Evolutionary conservation across 2,888 invertebrate species (phyloP).

Genomic region (Dorcus hopei): DNA sequence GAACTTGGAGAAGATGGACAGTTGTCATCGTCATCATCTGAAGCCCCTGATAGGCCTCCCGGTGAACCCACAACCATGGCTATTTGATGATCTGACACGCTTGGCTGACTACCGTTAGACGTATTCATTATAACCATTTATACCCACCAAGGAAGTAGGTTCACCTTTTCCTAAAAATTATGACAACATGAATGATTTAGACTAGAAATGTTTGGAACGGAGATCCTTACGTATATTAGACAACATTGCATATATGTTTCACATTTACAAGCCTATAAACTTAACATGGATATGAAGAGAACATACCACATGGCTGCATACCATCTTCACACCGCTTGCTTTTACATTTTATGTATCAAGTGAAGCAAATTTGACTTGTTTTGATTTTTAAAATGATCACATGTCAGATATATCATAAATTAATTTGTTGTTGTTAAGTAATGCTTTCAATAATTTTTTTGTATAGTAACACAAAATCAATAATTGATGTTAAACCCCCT

Average conservation of each 20-base stretch:
- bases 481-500: conserved; percentile 45
- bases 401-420: not conserved
- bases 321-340: too few relatives aligned
- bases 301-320: too few relatives aligned
- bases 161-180: conserved; percentile 32
- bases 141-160: conserved; percentile 39
- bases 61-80: conserved; percentile 60
- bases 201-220: not conserved
- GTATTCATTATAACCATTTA: conserved; percentile 49
- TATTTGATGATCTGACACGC: conserved; percentile 58
- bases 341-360: too few relatives aligned
- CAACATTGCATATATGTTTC: conserved; percentile 12
- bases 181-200: not conserved
- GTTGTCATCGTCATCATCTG: conserved; percentile 79
- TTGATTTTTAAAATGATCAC: too few relatives aligned
- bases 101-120: conserved; percentile 43
- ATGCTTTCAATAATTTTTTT: conserved; percentile 1
- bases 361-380: too few relatives aligned
- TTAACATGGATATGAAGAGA: too few relatives aligned
- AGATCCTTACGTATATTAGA: conserved; percentile 16
- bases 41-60: conserved; percentile 50
- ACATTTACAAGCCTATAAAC: too few relatives aligned
- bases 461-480: conserved; percentile 42
- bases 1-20: conserved; percentile 78
- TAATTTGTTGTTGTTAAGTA: not conserved